Evolutionary conservation across 2,888 invertebrate species (phyloP), one percentile per base, ranked within the genome.

Genomic region (Ctenicera cuprea): DNA sequence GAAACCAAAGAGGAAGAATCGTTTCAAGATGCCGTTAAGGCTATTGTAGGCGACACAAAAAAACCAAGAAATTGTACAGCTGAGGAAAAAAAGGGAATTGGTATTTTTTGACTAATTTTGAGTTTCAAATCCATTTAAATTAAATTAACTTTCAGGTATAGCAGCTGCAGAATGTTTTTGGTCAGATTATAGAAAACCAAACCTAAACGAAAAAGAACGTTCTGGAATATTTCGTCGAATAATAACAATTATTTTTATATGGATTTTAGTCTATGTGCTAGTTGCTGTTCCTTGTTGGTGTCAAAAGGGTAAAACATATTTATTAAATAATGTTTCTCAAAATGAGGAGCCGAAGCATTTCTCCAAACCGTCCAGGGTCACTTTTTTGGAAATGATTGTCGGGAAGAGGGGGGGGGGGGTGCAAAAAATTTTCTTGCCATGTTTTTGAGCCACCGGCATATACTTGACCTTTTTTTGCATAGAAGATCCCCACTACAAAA

Each of bases 201-300:
- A 74, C 3, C 57, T 57, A 41, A 74, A 38, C 14, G 26, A 73
- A 50, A 70, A 74, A 9, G 62, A 76, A 64, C 63, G 50, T 0
- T 8, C 22, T 0, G 48, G 41, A 41, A 67, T 86, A 2, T 38
- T 87, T 11, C 78, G 76, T 8, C 85, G 83, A 77, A 78, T 85
- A 12, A 81, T 83, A 79, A 80, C 82, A 69, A 83, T 88, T 12
- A n/a, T 85, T 0, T 76, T 84, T 45, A 79, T 89, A 67, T 89
- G 89, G 89, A 75, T 87, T 8, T 76, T 80, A 11, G 83, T 89
- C 61, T 89, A 89, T 76, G 20, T 86, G 18, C 76, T 84, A 26
- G 84, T 90, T 65, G 89, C 88, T 4, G 82, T 89, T 61, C 88
- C 88, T 0, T 86, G 86, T 62, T 90, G 89, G 89, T 89, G 89